Base-by-base conservation (phyloP, 1,140 invertebrate species). In the Armadillidium nasatum region DNA sequence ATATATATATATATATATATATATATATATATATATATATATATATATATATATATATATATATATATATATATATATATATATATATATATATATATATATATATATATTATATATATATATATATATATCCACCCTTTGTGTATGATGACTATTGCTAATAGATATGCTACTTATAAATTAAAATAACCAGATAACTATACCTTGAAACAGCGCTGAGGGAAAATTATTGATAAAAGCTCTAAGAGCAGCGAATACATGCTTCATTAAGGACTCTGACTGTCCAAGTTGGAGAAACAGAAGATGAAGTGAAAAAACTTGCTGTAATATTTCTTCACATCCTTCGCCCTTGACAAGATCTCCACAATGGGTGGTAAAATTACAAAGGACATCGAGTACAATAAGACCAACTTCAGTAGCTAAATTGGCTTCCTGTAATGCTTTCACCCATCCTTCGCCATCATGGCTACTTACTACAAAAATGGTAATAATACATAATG, bases 191-290 rank as follows among this genome's bases (percentile, higher is more conserved):
- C 33, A 6, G 71, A 73, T 7, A 45, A 46, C 50, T 68, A 84
- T 86, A 91, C 90, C 92, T 90, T 92, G 89, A 86, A 93, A 94
- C 22, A 94, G 84, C 10, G 90, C 90, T 77, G 89, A 87, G 74
- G 93, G 92, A 83, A 93, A 94, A 85, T 96, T 94, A 84, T 94
- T 95, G 45, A 97, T 92, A 82, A 96, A 97, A 0, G 93, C 91
- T 81, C 95, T 88, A 33, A 97, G 85, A 0, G 93, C 91, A 10
- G 94, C 94, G 85, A 98, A 97, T 4, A 96, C 89, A 83, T 97
- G 94, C 81, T 93, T 92, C 81, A 94, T 91, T 33, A 97, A 85
- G 11, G 88, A 90, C 85, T 97, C 95, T 44, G 94, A 96, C 83
- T 97, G 95, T 4, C 94, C 92, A 33, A 93, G 88, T 85, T 93